Base-by-base conservation (phyloP, 2,113 vertebrate genomes). In the Oriolus oriolus region DNA sequence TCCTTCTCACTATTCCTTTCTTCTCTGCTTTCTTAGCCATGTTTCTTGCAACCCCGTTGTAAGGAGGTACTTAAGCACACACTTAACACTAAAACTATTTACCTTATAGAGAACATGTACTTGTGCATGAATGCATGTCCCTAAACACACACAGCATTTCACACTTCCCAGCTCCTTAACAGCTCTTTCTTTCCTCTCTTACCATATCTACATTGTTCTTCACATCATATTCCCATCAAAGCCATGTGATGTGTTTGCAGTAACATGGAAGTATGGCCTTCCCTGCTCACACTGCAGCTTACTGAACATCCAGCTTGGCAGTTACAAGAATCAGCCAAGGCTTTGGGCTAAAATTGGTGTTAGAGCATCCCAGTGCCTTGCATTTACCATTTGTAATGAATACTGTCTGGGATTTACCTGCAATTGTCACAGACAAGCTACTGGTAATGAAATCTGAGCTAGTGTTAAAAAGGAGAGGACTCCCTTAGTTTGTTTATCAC, bases 401-500 rank as follows among this genome's bases (percentile, higher is more conserved):
- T 22, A 49, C 18, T 66, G 69, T 28, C 76, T 93, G 84, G 79
- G 68, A 92, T 71, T 87, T 95, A 85, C 59, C 65, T 54, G 49
- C 50, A 79, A 65, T 52, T 85, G 64, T 49, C 74, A 87, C 1
- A 0, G 81, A 92, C 92, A 96, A 91, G 64, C 66, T 91, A 75
- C n/a, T 59, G 37, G 47, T 96, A 96, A 96, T 93, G 93, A 93
- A 96, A 89, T 61, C 65, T 84, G 70, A 96, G 79, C 63, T 39
- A 47, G n/a, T 81, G 71, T 94, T 87, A 76, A 54, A 93, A 86
- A 93, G 60, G 54, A 92, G 74, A 95, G 52, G 64, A 69, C 78
- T 91, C 64, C 75, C 22, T 88, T 89, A 71, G 41, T 96, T 95
- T 87, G 73, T 96, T 94, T 96, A 91, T 86, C 94, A 96, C 88